phyloP scores from a whole-genome alignment of 2,113 vertebrate genomes.

The Chrysochloris asiatica region DNA sequence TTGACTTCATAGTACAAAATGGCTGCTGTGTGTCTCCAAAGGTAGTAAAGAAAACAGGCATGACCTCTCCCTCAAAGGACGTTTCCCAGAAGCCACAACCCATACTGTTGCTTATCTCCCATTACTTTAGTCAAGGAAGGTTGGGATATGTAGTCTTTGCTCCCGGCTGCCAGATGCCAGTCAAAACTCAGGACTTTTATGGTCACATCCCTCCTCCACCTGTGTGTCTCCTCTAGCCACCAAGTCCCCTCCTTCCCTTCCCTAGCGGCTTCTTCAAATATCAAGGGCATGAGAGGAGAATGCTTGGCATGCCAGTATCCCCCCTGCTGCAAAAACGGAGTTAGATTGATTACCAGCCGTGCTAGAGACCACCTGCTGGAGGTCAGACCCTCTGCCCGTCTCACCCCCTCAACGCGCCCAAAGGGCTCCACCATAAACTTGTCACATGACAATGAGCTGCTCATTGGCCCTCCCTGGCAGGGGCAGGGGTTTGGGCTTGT shows the following conservation, averaged over 20 bases:
- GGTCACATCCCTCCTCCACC: not conserved
- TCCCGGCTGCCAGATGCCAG: too few relatives aligned
- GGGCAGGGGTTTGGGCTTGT: not conserved
- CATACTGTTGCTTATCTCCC: not conserved
- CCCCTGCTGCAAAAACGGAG: not conserved
- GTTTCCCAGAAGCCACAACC: not conserved
- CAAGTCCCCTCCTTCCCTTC: not conserved
- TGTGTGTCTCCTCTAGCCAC: accelerated
- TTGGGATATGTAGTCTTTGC: not conserved
- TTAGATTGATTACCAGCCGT: not conserved
- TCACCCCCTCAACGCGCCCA: not conserved
- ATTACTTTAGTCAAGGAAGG: not conserved
- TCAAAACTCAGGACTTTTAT: not conserved
- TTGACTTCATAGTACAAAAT: not conserved
- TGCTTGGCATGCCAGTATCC: not conserved
- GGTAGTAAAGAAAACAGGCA: not conserved
- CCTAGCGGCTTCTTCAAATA: not conserved
- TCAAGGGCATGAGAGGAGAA: not conserved
- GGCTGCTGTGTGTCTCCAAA: not conserved
- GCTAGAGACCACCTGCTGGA: conserved; percentile 11
- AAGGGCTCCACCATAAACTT: not conserved
- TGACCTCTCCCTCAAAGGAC: not conserved
- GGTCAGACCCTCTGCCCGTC: not conserved
- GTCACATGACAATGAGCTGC: not conserved
- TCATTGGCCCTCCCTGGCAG: not conserved